Percentiles rank a stretch among this genome's conserved stretches.
phyloP scores from a whole-genome alignment of 2,888 invertebrate species.

The Bibio marci region DNA sequence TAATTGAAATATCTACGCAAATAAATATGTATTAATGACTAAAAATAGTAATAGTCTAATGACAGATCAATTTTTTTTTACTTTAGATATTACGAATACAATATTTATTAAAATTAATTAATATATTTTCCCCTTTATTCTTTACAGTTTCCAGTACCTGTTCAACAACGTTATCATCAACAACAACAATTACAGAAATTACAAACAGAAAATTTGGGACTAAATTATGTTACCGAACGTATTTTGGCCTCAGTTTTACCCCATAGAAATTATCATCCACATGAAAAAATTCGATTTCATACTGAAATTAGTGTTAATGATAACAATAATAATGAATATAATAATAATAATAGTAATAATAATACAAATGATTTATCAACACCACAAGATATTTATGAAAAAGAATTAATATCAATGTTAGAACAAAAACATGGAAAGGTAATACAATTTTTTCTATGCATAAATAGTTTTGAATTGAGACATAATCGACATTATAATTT shows the following conservation, averaged over 20 bases:
- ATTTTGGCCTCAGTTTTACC: slow-evolving; percentile 17
- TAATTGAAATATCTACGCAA: too few relatives aligned
- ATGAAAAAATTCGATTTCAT: slow-evolving; percentile 7
- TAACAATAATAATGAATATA: background rate
- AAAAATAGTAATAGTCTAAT: too few relatives aligned
- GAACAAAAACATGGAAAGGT: slow-evolving; percentile 19
- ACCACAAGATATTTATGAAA: slow-evolving; percentile 15
- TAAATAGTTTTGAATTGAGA: too few relatives aligned
- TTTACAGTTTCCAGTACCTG: slow-evolving; percentile 2
- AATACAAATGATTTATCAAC: background rate
- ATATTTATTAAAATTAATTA: too few relatives aligned
- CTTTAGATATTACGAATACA: too few relatives aligned
- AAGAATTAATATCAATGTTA: slow-evolving; percentile 16
- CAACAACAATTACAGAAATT: slow-evolving; percentile 5
- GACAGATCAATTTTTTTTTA: too few relatives aligned
- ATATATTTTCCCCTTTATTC: too few relatives aligned
- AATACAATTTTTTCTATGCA: background rate
- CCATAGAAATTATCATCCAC: slow-evolving; percentile 3
- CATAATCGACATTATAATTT: background rate
- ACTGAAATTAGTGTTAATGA: slow-evolving; percentile 10
- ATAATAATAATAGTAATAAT: background rate
- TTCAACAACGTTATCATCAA: too few relatives aligned
- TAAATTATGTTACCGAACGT: slow-evolving; percentile 17
- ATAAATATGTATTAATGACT: too few relatives aligned
- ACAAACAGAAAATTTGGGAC: slow-evolving; percentile 11